Percentiles rank a stretch among this genome's conserved stretches.
phyloP scores from a whole-genome alignment of 2,888 invertebrate genomes.

The Cephus runcator region DNA sequence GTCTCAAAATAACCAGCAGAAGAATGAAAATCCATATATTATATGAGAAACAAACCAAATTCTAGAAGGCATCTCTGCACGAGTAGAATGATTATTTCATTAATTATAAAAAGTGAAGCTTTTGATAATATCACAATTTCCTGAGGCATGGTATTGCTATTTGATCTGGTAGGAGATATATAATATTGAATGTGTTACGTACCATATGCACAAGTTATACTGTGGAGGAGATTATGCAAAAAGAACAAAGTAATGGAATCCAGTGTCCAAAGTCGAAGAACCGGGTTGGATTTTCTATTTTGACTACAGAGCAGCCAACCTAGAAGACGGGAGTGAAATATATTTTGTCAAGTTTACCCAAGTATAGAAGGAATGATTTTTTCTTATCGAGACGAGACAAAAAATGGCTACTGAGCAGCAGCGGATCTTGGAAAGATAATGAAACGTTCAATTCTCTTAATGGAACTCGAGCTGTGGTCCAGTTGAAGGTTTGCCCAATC shows the following conservation, averaged over 20 bases:
- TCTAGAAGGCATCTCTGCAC: not conserved
- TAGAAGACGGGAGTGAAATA: not conserved
- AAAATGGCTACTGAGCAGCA: not conserved
- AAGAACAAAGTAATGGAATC: not conserved
- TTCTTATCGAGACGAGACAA: not conserved
- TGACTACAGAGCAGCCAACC: not conserved
- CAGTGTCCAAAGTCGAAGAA: not conserved
- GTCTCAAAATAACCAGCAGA: not conserved
- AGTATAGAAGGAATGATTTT: not conserved
- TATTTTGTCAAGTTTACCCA: not conserved
- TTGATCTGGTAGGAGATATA: not conserved
- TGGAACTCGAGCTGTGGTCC: not conserved
- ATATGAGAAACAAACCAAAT: not conserved
- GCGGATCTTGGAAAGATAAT: not conserved
- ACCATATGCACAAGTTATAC: not conserved
- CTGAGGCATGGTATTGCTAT: not conserved
- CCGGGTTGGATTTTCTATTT: not conserved
- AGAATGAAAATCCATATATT: not conserved
- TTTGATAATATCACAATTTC: not conserved
- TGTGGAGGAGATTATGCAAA: not conserved
- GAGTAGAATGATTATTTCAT: not conserved
- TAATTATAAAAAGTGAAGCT: not conserved
- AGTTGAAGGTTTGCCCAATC: not conserved
- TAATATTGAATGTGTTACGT: not conserved
- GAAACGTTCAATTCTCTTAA: not conserved